These are phyloP conservation scores for Kryphioiulus occultus DNA, from an alignment of 2,888 invertebrate species.

Conservation along the genomic window DNA sequence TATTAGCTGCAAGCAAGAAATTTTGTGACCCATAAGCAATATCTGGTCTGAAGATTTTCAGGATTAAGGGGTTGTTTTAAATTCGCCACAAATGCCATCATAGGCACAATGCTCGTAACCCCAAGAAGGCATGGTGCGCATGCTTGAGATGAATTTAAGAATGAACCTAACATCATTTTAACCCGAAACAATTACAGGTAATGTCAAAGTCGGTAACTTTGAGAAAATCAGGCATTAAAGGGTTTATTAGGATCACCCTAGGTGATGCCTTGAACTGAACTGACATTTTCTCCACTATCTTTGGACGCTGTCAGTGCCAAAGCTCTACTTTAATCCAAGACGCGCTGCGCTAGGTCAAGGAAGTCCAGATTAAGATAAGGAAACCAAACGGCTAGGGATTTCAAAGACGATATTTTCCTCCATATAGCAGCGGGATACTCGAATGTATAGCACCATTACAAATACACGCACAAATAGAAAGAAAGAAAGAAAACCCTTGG, in stretches of 20 bases:
- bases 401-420: slow-evolving; percentile 21
- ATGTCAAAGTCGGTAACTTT: background rate
- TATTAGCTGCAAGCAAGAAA: no score
- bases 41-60: no score
- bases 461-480: slow-evolving; percentile 17
- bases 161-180: no score
- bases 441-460: background rate
- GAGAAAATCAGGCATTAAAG: background rate
- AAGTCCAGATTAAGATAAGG: slow-evolving; percentile 24
- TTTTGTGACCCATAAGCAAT: no score
- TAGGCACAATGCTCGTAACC: no score
- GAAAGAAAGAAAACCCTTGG: background rate
- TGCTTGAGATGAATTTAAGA: no score
- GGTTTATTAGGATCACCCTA: background rate
- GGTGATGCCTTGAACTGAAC: background rate
- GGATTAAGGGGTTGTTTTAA: no score
- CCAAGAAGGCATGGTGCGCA: no score
- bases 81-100: no score
- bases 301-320: background rate
- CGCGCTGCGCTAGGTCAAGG: background rate
- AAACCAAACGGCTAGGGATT: slow-evolving; percentile 28
- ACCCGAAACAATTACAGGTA: no score
- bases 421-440: slow-evolving; percentile 31
- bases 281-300: background rate
- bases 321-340: slow-evolving; percentile 14